Conservation (phyloP, 2,113 vertebrate species). For the Montifringilla adamsi region DNA sequence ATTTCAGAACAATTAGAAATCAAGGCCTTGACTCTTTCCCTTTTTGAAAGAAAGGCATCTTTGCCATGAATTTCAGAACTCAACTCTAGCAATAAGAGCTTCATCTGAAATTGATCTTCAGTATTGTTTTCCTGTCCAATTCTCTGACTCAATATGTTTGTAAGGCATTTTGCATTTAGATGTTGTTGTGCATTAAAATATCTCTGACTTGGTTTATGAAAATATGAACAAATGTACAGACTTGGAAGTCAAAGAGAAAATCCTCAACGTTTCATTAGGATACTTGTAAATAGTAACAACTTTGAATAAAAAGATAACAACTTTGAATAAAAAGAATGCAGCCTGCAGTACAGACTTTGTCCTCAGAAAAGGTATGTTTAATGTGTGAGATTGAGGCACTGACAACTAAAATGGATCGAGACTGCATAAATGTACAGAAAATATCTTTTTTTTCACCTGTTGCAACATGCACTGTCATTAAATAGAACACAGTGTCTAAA, state of each 20-base stretch:
- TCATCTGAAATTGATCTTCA: not conserved
- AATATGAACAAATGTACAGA: not conserved
- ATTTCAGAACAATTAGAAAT: conserved; percentile 4
- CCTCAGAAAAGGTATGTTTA: not conserved
- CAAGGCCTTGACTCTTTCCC: not conserved
- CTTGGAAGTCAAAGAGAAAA: not conserved
- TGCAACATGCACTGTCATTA: not conserved
- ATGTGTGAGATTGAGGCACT: not conserved
- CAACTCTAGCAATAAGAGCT: not conserved
- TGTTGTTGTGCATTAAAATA: not conserved
- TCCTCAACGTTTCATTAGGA: not conserved
- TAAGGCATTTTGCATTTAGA: not conserved
- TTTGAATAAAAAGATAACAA: not conserved
- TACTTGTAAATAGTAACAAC: not conserved
- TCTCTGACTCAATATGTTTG: not conserved
- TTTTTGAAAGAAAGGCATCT: not conserved
- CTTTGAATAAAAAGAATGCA: not conserved
- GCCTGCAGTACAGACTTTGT: not conserved
- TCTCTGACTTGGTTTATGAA: not conserved
- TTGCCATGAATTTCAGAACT: not conserved
- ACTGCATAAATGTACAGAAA: not conserved
- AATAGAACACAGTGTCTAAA: not conserved
- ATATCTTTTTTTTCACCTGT: not conserved
- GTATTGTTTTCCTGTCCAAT: not conserved
- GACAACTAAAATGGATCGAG: not conserved